Evolutionary conservation across 2,888 invertebrate species (phyloP), one percentile per base, ranked within the genome.

Genomic region (Diaperis boleti): DNA sequence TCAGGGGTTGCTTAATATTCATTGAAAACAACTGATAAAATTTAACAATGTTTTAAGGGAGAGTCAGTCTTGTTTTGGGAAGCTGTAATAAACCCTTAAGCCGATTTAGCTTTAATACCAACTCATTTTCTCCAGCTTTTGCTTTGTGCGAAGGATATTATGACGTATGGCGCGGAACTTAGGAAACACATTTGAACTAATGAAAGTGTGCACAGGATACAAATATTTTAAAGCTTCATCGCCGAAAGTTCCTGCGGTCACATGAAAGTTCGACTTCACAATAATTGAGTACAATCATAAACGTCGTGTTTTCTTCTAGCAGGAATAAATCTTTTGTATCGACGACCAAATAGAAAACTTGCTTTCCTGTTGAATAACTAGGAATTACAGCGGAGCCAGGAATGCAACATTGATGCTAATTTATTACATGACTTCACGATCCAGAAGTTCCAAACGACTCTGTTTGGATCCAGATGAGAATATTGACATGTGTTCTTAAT

Each of bases 121-220:
- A 56, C 29, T 56, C 29, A 20, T 42, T 42, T 44, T 35, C 18
- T 33, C 33, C 22, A 57, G 47, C 57, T 45, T n/a, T 57, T 37
- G 35, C 26, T 35, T 44, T 56, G 44, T 42, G 44, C 44, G 79
- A 88, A 29, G 72, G 74, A 4, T 81, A 81, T 14, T 83, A 78
- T 57, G 83, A 84, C 52, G 82, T 83, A 0, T 90, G 79, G 89
- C 77, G 81, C 69, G 79, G 1, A 84, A 83, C 52, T 74, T 68
- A 31, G 64, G 50, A 61, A 60, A 4, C 74, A 75, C 37, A 67
- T 65, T 3, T 7, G 62, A 50, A 29, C 31, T 72, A 11, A 68
- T 49, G 3, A 39, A 64, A 15, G 47, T 52, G 1, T 18, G 61
- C 14, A 17, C 22, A 33, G 61, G 66, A n/a, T 75, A 66, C 33